Evolutionary conservation across 2,888 invertebrate genomes (phyloP).

Genomic region (Cataglyphis albicans): DNA sequence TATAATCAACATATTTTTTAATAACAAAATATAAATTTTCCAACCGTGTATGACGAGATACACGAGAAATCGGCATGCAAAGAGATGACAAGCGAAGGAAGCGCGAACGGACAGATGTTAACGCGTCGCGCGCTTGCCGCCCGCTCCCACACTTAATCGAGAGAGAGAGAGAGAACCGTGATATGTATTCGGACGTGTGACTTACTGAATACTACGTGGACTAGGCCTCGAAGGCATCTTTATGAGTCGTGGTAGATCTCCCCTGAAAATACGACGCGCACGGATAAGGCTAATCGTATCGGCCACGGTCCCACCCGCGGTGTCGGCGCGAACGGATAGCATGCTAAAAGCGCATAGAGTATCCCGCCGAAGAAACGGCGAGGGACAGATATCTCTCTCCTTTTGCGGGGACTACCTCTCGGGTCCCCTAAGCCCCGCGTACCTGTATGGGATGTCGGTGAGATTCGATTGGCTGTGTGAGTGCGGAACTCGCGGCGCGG

Average conservation of each 20-base stretch:
- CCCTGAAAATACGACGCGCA: slow-evolving; percentile 87
- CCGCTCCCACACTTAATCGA: slow-evolving; percentile 55
- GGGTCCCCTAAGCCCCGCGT: slow-evolving; percentile 63
- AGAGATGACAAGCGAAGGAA: neutral
- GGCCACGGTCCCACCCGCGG: slow-evolving; percentile 36
- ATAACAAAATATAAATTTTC: too few species aligned
- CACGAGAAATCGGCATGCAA: neutral
- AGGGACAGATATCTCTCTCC: neutral
- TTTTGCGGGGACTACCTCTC: neutral
- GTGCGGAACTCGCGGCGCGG: slow-evolving; percentile 90
- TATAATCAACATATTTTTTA: too few species aligned
- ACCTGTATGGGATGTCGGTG: slow-evolving; percentile 94
- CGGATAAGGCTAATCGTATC: slow-evolving; percentile 73
- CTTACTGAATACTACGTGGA: slow-evolving; percentile 84
- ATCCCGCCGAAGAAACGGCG: neutral
- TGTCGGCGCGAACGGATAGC: slow-evolving; percentile 29
- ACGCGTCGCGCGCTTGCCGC: slow-evolving; percentile 4
- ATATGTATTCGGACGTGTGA: slow-evolving; percentile 70
- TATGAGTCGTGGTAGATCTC: slow-evolving; percentile 86
- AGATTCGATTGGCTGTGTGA: slow-evolving; percentile 97
- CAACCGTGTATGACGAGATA: neutral
- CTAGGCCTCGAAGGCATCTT: slow-evolving; percentile 84
- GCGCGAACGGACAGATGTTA: neutral
- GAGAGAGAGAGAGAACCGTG: slow-evolving; percentile 64
- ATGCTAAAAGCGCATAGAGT: slow-evolving; percentile 46